These are phyloP conservation scores for Vulpes ferrilata DNA, from an alignment of 2,113 vertebrate genomes.

Conservation along the genomic window DNA sequence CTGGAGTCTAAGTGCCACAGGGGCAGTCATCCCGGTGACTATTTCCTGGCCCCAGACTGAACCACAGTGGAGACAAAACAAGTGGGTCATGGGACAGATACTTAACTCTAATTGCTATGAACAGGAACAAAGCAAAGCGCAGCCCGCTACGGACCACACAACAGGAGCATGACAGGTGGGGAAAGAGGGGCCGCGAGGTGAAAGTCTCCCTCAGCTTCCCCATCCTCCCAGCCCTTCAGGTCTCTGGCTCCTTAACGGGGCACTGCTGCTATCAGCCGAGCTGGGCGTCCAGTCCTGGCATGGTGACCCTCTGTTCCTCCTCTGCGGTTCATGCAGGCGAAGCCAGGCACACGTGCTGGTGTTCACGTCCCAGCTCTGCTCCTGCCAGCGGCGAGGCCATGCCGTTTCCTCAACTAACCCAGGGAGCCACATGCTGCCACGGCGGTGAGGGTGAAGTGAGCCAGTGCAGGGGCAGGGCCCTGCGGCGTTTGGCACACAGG, in stretches of 20 bases:
- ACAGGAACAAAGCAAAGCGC: neutral
- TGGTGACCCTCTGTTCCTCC: too few species aligned
- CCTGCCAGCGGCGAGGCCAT: neutral
- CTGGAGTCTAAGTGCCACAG: neutral
- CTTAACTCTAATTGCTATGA: neutral
- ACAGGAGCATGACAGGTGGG: neutral
- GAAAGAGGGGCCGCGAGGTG: neutral
- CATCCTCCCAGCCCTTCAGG: rapidly evolving
- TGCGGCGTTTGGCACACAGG: neutral
- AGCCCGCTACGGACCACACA: neutral
- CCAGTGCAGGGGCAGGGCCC: neutral
- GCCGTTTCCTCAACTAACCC: neutral
- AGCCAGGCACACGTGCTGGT: neutral
- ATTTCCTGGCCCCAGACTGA: neutral
- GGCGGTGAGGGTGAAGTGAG: neutral
- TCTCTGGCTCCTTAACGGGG: neutral
- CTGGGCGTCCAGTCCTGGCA: neutral
- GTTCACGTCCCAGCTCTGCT: neutral
- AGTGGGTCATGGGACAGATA: neutral
- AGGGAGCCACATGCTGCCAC: rapidly evolving
- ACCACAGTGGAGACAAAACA: neutral
- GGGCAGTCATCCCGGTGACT: neutral
- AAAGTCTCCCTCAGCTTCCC: neutral
- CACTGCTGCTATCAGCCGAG: neutral
- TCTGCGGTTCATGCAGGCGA: rapidly evolving